Evolutionary conservation across 2,888 invertebrate genomes (phyloP).

Genomic region (Alloscopus bannaensis): DNA sequence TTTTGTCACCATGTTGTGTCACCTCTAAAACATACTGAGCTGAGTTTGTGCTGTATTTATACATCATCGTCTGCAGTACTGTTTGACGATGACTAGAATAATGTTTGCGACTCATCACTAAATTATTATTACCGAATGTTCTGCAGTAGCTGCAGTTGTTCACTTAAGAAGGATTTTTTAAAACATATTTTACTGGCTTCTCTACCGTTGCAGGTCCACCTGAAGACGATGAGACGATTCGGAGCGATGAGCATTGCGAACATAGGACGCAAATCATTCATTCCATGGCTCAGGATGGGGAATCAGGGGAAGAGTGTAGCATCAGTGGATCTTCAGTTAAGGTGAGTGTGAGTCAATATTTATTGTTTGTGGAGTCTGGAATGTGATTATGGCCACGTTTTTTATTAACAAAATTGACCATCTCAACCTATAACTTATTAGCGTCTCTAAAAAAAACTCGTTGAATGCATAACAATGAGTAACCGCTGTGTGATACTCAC

Average conservation of each 20-base stretch:
- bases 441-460: background rate
- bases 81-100: slow-evolving; percentile 21
- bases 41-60: slow-evolving; percentile 30
- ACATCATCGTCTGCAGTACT: slow-evolving; percentile 3
- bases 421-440: background rate
- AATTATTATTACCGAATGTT: background rate
- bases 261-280: slow-evolving; percentile 56
- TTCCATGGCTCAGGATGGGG: slow-evolving; percentile 60
- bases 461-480: no score
- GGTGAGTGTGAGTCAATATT: no score
- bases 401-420: no score
- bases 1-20: slow-evolving; percentile 1
- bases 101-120: background rate
- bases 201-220: slow-evolving; percentile 27
- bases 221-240: slow-evolving; percentile 41
- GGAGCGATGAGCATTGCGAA: slow-evolving; percentile 52
- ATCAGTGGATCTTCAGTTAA: slow-evolving; percentile 71
- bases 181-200: slow-evolving; percentile 15
- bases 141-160: background rate
- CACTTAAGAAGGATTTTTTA: slow-evolving; percentile 2
- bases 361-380: no score
- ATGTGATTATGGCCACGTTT: no score
- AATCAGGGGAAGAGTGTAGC: slow-evolving; percentile 70
- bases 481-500: background rate
- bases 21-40: slow-evolving; percentile 39